Conservation (phyloP, 2,797 vertebrate genomes). For the Zalophus californianus region DNA sequence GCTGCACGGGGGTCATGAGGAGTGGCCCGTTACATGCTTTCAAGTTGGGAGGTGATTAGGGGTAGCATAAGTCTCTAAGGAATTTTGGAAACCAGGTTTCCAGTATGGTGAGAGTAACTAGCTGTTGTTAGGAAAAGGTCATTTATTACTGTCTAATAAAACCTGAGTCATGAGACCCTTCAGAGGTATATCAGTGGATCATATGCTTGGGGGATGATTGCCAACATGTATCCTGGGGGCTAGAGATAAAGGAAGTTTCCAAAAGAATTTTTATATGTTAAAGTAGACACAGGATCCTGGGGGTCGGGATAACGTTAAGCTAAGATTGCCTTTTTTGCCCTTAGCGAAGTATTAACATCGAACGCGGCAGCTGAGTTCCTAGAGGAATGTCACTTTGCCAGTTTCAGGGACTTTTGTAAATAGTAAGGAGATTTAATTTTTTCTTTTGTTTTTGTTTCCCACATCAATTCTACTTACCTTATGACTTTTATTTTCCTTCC, state of each 20-base stretch:
- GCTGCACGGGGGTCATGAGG: not conserved
- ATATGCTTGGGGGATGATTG: not conserved
- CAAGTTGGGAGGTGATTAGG: not conserved
- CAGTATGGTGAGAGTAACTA: not conserved
- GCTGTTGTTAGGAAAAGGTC: not conserved
- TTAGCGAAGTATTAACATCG: not conserved
- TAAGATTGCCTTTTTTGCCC: not conserved
- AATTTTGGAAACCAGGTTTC: not conserved
- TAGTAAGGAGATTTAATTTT: not conserved
- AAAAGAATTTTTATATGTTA: not conserved
- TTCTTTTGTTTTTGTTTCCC: not conserved
- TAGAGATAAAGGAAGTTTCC: not conserved
- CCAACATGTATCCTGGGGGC: not conserved
- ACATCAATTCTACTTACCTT: not conserved
- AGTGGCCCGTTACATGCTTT: not conserved
- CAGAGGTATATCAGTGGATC: not conserved
- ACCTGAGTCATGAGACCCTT: not conserved
- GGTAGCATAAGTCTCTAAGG: not conserved
- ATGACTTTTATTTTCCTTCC: not conserved
- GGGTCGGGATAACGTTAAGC: not conserved
- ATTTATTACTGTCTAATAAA: not conserved
- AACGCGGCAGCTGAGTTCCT: not conserved
- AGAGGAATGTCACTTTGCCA: not conserved
- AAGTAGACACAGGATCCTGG: not conserved
- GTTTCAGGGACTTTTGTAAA: not conserved